Percentiles rank a stretch among this genome's conserved stretches.
These are phyloP conservation scores for Aurelia sp. DNA, from an alignment of 30 jellyfish, hydroid and myxozoan genomes.

Conservation along the genomic window DNA sequence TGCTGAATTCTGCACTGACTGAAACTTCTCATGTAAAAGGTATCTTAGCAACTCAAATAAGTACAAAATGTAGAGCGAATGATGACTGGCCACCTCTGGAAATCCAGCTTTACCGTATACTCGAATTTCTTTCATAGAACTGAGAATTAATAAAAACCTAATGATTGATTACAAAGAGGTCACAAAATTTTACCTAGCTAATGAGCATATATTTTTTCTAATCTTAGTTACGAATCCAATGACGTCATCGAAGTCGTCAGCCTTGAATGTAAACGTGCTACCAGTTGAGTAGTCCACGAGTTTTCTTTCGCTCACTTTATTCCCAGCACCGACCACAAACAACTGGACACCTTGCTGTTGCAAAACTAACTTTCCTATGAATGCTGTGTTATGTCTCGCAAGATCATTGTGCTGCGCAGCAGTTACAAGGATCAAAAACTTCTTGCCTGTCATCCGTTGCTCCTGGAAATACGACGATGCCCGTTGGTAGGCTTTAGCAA, in stretches of 20 bases:
- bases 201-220: slow-evolving; percentile 54
- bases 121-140: no score
- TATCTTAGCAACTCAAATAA: no score
- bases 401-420: slow-evolving; percentile 48
- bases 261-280: slow-evolving; percentile 8
- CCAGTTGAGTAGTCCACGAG: slow-evolving; percentile 55
- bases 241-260: slow-evolving; percentile 73
- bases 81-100: no score
- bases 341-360: slow-evolving; percentile 51
- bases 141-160: no score
- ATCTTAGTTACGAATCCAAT: slow-evolving; percentile 67
- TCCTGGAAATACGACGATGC: slow-evolving; percentile 21
- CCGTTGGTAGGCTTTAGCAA: slow-evolving; percentile 43
- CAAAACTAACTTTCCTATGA: slow-evolving; percentile 11
- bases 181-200: slow-evolving; percentile 22
- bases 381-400: slow-evolving; percentile 13
- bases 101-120: no score
- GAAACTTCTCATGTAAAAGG: no score
- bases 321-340: slow-evolving; percentile 77
- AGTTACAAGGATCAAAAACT: slow-evolving; percentile 63
- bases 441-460: slow-evolving; percentile 31
- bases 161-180: no score
- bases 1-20: no score
- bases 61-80: no score
- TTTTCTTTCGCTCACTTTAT: slow-evolving; percentile 29